Conservation (phyloP, 1,140 invertebrate species). For the Pachypeltis micranthus region DNA sequence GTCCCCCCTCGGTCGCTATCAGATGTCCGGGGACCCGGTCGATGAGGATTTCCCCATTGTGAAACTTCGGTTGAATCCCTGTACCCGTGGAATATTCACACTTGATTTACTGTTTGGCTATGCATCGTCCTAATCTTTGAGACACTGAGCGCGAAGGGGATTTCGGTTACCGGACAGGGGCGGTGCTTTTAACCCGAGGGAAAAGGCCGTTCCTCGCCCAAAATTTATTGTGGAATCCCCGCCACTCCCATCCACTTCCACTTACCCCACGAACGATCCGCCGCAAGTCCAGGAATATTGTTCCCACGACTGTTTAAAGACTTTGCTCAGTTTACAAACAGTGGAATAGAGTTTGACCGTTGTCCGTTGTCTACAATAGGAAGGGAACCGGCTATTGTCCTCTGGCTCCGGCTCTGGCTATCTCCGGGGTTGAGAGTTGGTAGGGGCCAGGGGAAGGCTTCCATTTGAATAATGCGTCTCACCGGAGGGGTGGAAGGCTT, state of each 20-base stretch:
- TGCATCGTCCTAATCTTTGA: neutral
- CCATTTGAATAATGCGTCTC: neutral
- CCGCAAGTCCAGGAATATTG: neutral
- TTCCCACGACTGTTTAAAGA: slow-evolving; percentile 4
- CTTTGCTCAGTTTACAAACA: slow-evolving; percentile 3
- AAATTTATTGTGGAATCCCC: neutral
- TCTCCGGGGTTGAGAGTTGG: neutral
- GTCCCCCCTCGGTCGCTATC: neutral
- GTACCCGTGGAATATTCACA: neutral
- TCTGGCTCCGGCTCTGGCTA: neutral
- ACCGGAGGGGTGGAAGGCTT: too few species aligned
- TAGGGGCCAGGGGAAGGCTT: too few species aligned
- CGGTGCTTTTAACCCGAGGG: neutral
- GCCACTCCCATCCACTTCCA: too few species aligned
- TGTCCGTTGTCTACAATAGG: neutral
- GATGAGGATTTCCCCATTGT: neutral
- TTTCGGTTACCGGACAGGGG: neutral
- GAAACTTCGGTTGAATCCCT: neutral
- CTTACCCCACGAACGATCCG: too few species aligned
- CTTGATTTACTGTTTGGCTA: neutral
- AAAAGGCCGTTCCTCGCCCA: neutral
- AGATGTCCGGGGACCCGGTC: neutral
- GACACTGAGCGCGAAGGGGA: neutral
- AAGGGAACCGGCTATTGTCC: neutral
- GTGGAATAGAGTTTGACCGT: neutral